phyloP scores from a whole-genome alignment of 2,888 invertebrate genomes.

The Acleris laterana region DNA sequence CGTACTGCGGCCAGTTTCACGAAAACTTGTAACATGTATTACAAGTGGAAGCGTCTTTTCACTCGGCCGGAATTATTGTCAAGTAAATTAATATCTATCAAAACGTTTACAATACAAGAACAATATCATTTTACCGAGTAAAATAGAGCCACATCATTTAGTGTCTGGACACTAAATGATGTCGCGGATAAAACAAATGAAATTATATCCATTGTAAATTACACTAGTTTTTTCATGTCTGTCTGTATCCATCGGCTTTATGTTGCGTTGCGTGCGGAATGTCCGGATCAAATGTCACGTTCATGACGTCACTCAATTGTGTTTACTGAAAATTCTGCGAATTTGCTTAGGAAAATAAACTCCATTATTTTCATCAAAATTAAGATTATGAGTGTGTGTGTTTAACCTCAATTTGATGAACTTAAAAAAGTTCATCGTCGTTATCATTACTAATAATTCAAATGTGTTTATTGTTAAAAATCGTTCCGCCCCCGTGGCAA shows the following conservation, averaged over 20 bases:
- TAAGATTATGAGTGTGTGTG: neutral
- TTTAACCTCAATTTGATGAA: slow-evolving; percentile 18
- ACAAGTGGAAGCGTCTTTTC: too few species aligned
- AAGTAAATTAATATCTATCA: too few species aligned
- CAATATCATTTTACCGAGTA: too few species aligned
- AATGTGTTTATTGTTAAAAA: slow-evolving; percentile 30
- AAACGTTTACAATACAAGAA: neutral
- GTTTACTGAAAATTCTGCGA: slow-evolving; percentile 20
- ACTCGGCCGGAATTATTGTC: too few species aligned
- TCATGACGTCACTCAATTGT: slow-evolving; percentile 47
- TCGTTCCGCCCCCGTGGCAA: slow-evolving; percentile 40
- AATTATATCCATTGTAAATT: too few species aligned
- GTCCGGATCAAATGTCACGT: slow-evolving; percentile 60
- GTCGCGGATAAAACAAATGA: neutral
- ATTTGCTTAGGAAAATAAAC: neutral
- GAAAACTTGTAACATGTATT: too few species aligned
- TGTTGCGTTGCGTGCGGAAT: too few species aligned
- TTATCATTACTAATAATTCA: slow-evolving; percentile 22
- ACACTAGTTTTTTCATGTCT: too few species aligned
- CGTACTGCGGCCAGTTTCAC: neutral
- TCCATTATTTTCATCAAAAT: neutral
- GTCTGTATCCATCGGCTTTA: too few species aligned
- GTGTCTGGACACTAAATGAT: neutral
- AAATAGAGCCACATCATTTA: too few species aligned
- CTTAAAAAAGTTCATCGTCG: slow-evolving; percentile 16